A percentile compares a stretch with the other conserved stretches of the same genome.
These are phyloP conservation scores for Gymnothorax reevesii DNA, from an alignment of 2,797 vertebrate species.

Conservation along the genomic window DNA sequence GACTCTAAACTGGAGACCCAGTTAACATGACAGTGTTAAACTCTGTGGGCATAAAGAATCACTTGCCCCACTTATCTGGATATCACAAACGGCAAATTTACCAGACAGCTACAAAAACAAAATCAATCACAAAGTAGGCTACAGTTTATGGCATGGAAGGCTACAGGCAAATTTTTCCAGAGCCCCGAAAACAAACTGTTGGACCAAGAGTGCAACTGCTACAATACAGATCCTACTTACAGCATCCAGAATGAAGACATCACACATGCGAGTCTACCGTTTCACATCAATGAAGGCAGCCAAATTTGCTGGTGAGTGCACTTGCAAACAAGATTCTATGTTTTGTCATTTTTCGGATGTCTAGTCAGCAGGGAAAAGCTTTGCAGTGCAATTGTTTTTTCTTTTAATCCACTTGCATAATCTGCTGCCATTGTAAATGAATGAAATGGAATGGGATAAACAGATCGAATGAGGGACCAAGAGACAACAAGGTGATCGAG, in stretches of 20 bases:
- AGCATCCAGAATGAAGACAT: not conserved
- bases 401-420: not conserved
- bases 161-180: not conserved
- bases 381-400: not conserved
- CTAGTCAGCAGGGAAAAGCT: not conserved
- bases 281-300: not conserved
- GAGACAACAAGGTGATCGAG: not conserved
- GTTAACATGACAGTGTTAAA: conserved; percentile 4
- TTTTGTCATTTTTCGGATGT: not conserved
- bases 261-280: not conserved
- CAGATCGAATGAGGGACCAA: not conserved
- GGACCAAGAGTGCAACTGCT: not conserved
- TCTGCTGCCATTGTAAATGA: not conserved
- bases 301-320: not conserved
- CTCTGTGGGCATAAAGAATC: not conserved
- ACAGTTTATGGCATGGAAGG: not conserved
- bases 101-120: not conserved
- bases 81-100: not conserved
- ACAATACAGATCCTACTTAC: not conserved
- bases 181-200: not conserved
- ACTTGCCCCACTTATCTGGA: not conserved
- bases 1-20: conserved; percentile 4
- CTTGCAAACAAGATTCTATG: not conserved
- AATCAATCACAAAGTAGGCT: not conserved
- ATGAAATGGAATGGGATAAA: not conserved